These are phyloP conservation scores for Propithecus coquereli DNA, from an alignment of 2,113 vertebrate genomes.

Conservation along the genomic window DNA sequence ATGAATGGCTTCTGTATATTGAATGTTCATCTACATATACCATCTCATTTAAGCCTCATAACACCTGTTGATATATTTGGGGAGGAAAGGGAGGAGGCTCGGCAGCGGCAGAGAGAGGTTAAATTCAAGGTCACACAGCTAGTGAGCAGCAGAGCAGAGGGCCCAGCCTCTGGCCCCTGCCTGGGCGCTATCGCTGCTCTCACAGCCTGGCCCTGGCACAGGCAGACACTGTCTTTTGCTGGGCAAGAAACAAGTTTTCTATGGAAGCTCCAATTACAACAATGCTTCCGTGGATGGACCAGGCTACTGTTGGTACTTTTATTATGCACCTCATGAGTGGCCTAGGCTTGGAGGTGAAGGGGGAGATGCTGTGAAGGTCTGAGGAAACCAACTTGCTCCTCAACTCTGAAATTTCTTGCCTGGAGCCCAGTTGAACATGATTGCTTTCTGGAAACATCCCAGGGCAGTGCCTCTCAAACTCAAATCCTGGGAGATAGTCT, in stretches of 20 bases:
- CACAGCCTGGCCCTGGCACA: fast-evolving
- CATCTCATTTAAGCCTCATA: neutral
- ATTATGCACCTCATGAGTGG: neutral
- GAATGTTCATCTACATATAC: neutral
- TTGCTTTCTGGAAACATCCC: neutral
- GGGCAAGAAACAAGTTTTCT: neutral
- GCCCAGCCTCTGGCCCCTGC: neutral
- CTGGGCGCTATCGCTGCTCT: no score
- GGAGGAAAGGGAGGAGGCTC: neutral
- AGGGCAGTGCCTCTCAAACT: neutral
- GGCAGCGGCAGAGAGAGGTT: neutral
- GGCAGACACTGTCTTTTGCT: fast-evolving
- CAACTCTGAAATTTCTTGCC: fast-evolving
- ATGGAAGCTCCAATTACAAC: neutral
- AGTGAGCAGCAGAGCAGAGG: neutral
- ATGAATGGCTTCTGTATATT: fast-evolving
- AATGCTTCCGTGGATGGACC: fast-evolving
- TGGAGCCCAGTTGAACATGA: no score
- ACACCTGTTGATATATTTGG: neutral
- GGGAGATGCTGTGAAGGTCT: neutral
- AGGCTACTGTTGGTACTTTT: neutral
- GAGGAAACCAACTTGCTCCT: neutral
- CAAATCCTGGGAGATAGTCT: neutral
- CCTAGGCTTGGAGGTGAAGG: neutral
- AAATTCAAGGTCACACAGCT: neutral